These are phyloP conservation scores for Erpobdella octoculata DNA, from an alignment of 2,888 invertebrate genomes.

Conservation along the genomic window DNA sequence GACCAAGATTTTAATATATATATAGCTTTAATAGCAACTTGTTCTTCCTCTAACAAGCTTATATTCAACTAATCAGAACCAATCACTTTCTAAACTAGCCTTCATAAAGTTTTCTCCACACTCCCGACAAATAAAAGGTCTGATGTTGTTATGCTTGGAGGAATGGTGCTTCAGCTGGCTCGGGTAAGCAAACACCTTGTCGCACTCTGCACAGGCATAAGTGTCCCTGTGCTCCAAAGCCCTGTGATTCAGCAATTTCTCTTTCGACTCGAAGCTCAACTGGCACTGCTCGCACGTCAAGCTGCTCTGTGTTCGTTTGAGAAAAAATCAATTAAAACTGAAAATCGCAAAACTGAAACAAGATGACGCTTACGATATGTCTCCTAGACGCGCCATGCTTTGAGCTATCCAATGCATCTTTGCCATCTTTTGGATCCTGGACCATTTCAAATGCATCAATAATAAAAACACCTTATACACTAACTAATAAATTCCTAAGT, in stretches of 20 bases:
- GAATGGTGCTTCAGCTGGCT: constrained; percentile 46
- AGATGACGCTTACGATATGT: background rate
- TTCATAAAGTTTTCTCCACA: constrained; percentile 54
- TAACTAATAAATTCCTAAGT: too few relatives aligned
- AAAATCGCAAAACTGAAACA: background rate
- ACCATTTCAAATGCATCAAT: too few relatives aligned
- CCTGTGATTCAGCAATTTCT: constrained; percentile 42
- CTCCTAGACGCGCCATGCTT: too few relatives aligned
- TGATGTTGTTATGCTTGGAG: constrained; percentile 46
- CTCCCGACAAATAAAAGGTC: constrained; percentile 50
- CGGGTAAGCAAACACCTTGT: constrained; percentile 48
- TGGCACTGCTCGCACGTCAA: constrained; percentile 41
- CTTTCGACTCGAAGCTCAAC: constrained; percentile 40
- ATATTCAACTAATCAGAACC: too few relatives aligned
- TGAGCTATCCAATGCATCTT: background rate
- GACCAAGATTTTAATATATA: too few relatives aligned
- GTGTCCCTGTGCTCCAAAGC: constrained; percentile 39
- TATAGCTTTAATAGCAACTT: too few relatives aligned
- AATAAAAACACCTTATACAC: too few relatives aligned
- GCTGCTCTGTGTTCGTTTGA: background rate
- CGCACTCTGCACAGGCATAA: constrained; percentile 44
- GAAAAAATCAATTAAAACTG: background rate
- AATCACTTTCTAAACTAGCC: too few relatives aligned
- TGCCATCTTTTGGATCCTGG: background rate
- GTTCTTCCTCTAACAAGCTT: too few relatives aligned